A percentile compares a stretch with the other conserved stretches of the same genome.
phyloP scores from a whole-genome alignment of 2,888 invertebrate genomes.

The Liodrosophila aerea region DNA sequence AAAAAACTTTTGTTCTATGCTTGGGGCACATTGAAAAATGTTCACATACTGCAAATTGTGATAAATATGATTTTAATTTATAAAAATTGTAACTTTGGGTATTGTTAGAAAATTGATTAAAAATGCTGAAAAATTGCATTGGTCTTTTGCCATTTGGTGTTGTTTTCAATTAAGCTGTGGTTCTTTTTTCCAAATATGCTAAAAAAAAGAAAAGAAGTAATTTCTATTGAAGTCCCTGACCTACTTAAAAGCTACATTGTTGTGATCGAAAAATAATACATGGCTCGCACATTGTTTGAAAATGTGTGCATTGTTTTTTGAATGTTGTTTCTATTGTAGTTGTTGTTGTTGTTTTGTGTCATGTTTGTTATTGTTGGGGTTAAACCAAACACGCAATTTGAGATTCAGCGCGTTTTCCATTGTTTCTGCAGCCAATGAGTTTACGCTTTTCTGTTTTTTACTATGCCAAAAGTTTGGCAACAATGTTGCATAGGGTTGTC shows the following conservation, averaged over 20 bases:
- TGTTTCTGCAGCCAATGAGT: conserved; percentile 34
- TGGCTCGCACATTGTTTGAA: conserved; percentile 25
- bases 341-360: conserved; percentile 19
- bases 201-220: conserved; percentile 4
- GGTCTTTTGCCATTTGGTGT: neutral
- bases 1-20: no score
- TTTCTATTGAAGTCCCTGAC: conserved; percentile 37
- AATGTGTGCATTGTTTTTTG: conserved; percentile 24
- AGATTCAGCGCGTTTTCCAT: conserved; percentile 30
- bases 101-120: conserved; percentile 3
- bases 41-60: neutral
- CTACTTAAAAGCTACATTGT: conserved; percentile 35
- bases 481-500: conserved; percentile 21
- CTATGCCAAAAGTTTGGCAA: conserved; percentile 45
- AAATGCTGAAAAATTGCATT: conserved; percentile 8
- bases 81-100: neutral
- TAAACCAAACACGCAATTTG: conserved; percentile 58
- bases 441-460: conserved; percentile 23
- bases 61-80: neutral
- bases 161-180: conserved; percentile 28
- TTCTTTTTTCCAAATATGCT: conserved; percentile 7
- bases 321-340: conserved; percentile 8
- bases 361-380: conserved; percentile 26
- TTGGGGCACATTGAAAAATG: no score
- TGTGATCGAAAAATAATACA: conserved; percentile 14